Base-by-base conservation (phyloP, 2,888 invertebrate genomes). In the Drosophila peninsularis region DNA sequence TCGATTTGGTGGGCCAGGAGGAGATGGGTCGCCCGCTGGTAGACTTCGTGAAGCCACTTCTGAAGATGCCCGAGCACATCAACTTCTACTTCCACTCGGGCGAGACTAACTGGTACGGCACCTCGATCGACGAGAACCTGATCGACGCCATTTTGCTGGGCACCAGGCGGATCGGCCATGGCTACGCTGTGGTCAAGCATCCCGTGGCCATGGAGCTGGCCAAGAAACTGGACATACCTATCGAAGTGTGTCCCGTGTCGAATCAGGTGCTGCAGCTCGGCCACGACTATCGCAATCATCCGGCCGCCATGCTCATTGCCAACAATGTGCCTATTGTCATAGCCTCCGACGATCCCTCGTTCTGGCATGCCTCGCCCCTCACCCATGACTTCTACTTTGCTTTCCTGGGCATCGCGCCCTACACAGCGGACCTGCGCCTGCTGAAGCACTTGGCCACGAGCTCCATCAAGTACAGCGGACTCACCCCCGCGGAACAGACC, bases 1-100 rank as follows among this genome's bases (percentile, higher is more conserved):
- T 97, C 76, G 97, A 97, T 92, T 93, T 97, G 63, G 96, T 97
- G 0, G 96, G 96, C 0, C 95, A 96, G 82, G 97, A 97, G 90
- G 96, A 97, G 82, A 91, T 93, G 32, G 96, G 96, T 0, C 91
- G 92, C 39, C 94, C 96, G 0, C 90, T 97, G 0, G 90, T 93
- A 19, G 93, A 94, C 21, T 96, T 95, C 69, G 92, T 94, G 0
- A 93, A 94, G 0, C 92, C 94, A 63, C 88, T 96, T 34, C 75
- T 93, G 9, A 90, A 91, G 11, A 90, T 93, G n/a, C 93, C 93
- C 0, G 90, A 93, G 0, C 71, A 90, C 37, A 92, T 96, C 0
- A 93, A 94, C 50, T 96, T 94, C 82, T 96, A 95, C 88, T 96
- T 97, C 81, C 97, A 97, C 86, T 96, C 96, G 0, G 97, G 96